Evolutionary conservation across 1,140 invertebrate genomes (phyloP).

Genomic region (Epicauta chinensis): DNA sequence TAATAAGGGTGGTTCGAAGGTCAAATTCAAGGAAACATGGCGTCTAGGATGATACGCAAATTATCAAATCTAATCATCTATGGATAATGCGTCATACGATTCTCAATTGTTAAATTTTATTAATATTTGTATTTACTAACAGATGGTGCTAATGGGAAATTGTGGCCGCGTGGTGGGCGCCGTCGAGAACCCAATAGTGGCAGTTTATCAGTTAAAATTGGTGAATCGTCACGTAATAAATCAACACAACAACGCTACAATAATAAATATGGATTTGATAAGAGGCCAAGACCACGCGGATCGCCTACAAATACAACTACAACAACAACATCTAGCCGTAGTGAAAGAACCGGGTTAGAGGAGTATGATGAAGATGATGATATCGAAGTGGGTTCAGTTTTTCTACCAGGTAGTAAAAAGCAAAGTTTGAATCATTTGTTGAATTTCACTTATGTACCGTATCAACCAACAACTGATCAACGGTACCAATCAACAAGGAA

Average conservation of each 20-base stretch:
- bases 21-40: constrained; percentile 6
- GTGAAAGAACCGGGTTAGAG: constrained; percentile 56
- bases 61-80: not conserved
- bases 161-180: constrained; percentile 55
- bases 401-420: constrained; percentile 79
- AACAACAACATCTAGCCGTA: constrained; percentile 51
- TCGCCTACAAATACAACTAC: constrained; percentile 42
- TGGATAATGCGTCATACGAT: no score
- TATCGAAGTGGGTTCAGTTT: constrained; percentile 72
- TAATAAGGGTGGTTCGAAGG: no score
- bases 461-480: constrained; percentile 10
- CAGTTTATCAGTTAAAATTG: constrained; percentile 45
- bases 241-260: constrained; percentile 55
- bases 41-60: not conserved
- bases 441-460: constrained; percentile 72
- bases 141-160: constrained; percentile 55
- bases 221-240: constrained; percentile 54
- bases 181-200: constrained; percentile 55
- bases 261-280: constrained; percentile 55
- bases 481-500: constrained; percentile 15
- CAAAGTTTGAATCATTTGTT: constrained; percentile 88
- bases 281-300: constrained; percentile 68
- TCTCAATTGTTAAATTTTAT: no score
- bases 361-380: constrained; percentile 52
- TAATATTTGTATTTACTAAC: constrained; percentile 8